These are phyloP conservation scores for Morone chrysops DNA, from an alignment of 2,113 vertebrate genomes.

Conservation along the genomic window DNA sequence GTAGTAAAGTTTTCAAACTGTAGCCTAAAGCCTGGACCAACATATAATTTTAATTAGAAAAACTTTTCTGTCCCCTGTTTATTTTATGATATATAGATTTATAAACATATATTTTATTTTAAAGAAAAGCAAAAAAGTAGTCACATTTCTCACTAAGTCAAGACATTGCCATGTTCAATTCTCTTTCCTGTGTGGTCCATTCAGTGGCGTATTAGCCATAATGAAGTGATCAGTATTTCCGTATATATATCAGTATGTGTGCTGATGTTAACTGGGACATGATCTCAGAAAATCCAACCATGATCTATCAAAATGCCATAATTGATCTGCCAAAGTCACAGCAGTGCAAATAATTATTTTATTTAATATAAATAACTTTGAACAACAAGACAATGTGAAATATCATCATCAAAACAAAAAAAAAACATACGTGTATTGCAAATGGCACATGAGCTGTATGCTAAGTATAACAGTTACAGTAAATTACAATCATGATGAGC, in stretches of 20 bases:
- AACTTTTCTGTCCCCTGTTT: not conserved
- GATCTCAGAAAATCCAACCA: not conserved
- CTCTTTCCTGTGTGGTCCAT: not conserved
- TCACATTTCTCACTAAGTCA: not conserved
- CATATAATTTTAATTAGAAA: not conserved
- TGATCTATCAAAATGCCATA: not conserved
- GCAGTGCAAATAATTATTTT: constrained; percentile 73
- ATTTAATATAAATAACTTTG: constrained; percentile 77
- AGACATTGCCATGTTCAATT: not conserved
- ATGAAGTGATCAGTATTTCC: not conserved
- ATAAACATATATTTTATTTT: too few species aligned
- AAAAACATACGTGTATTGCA: constrained; percentile 29
- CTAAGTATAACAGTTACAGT: constrained; percentile 35
- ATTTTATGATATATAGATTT: too few species aligned
- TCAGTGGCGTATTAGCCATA: not conserved
- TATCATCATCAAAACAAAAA: constrained; percentile 50
- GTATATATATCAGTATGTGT: not conserved
- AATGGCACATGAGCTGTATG: constrained; percentile 37
- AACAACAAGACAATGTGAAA: constrained; percentile 55
- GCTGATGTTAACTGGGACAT: not conserved
- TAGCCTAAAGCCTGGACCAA: not conserved
- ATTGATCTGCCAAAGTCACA: constrained; percentile 47
- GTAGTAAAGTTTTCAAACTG: not conserved
- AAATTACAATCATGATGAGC: constrained; percentile 69
- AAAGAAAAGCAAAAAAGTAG: not conserved